Conservation (phyloP, 2,113 vertebrate genomes). For the Danionella cerebrum region DNA sequence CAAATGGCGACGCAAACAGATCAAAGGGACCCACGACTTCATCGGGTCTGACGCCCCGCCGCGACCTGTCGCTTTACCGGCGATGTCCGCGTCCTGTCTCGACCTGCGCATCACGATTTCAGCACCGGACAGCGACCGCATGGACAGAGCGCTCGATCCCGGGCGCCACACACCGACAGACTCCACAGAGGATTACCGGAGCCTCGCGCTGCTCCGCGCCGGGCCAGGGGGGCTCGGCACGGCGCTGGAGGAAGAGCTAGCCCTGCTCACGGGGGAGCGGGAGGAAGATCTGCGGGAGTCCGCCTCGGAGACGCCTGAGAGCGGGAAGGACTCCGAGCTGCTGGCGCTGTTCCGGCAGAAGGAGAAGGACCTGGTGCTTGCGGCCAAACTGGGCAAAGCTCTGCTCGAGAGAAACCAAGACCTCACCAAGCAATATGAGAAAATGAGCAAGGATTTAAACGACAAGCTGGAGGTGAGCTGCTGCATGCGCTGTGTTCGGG, state of each 20-base stretch:
- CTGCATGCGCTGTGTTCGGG: no score
- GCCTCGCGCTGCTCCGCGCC: slow-evolving; percentile 48
- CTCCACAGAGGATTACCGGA: slow-evolving; percentile 48
- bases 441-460: slow-evolving; percentile 92
- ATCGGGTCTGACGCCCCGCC: slow-evolving; percentile 47
- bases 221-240: slow-evolving; percentile 66
- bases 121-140: slow-evolving; percentile 90
- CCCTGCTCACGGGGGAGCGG: slow-evolving; percentile 67
- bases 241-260: slow-evolving; percentile 72
- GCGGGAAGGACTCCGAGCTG: slow-evolving; percentile 68
- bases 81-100: slow-evolving; percentile 75
- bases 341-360: slow-evolving; percentile 86
- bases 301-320: slow-evolving; percentile 44
- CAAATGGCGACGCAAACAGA: slow-evolving; percentile 53
- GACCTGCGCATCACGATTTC: slow-evolving; percentile 71
- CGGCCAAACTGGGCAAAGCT: slow-evolving; percentile 91
- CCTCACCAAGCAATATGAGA: slow-evolving; percentile 90
- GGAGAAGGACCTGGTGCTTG: slow-evolving; percentile 91
- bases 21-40: slow-evolving; percentile 45
- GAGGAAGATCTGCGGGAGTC: slow-evolving; percentile 57
- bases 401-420: slow-evolving; percentile 95
- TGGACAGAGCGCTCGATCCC: slow-evolving; percentile 61
- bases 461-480: slow-evolving; percentile 87
- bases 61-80: slow-evolving; percentile 44
- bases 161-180: slow-evolving; percentile 34